Conservation (phyloP, 2,797 vertebrate species). For the Amazona ochrocephala region DNA sequence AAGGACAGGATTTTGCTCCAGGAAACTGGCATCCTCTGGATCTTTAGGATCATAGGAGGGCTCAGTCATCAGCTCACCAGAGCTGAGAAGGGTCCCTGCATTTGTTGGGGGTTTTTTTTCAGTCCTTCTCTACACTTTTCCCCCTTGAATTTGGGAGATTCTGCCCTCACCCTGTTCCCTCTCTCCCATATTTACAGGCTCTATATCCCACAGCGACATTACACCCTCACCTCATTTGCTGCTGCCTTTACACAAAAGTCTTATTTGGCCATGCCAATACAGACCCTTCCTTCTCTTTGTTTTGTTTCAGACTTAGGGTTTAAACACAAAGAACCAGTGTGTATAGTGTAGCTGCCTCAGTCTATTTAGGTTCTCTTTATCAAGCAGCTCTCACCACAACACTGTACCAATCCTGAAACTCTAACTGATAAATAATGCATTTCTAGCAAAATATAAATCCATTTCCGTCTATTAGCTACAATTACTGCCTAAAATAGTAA, state of each 20-base stretch:
- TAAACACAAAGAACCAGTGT: not conserved
- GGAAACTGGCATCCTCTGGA: not conserved
- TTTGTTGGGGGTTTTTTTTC: not conserved
- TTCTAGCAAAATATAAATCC: slow-evolving; percentile 58
- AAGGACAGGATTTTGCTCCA: not conserved
- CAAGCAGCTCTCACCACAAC: not conserved
- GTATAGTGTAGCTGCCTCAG: not conserved
- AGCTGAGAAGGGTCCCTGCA: not conserved
- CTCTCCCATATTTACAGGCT: not conserved
- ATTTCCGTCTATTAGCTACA: slow-evolving; percentile 61
- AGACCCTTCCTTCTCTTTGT: not conserved
- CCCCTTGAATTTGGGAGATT: not conserved
- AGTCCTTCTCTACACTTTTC: not conserved
- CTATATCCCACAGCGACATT: not conserved
- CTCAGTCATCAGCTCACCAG: not conserved
- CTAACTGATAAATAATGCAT: slow-evolving; percentile 57
- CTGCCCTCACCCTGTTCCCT: not conserved
- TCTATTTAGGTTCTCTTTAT: not conserved
- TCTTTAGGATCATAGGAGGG: not conserved
- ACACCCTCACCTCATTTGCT: not conserved
- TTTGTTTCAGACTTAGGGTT: not conserved
- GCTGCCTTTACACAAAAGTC: not conserved
- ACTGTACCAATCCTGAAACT: not conserved
- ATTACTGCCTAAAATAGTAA: slow-evolving; percentile 62
- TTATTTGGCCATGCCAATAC: not conserved